phyloP scores from a whole-genome alignment of 2,113 vertebrate species.

The Eulemur rufifrons region DNA sequence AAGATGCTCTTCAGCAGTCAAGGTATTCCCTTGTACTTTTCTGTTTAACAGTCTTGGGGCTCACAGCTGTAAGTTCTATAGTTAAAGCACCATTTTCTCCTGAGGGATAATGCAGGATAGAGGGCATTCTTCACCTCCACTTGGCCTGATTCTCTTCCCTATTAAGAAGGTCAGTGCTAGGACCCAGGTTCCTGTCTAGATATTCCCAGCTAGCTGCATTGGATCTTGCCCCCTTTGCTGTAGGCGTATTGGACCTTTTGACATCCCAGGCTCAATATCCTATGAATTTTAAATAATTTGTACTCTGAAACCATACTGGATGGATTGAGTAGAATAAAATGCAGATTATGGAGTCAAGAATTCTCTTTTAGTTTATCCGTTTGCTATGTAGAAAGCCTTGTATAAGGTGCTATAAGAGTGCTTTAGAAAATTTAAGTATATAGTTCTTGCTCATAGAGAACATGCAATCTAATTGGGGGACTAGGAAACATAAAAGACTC shows the following conservation, averaged over 20 bases:
- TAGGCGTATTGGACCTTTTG: neutral
- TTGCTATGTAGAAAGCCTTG: neutral
- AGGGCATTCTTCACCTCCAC: neutral
- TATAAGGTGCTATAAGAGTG: neutral
- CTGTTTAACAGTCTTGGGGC: neutral
- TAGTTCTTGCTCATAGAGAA: neutral
- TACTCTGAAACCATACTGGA: neutral
- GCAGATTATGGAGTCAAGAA: neutral
- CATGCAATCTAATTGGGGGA: neutral
- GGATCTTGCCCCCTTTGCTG: neutral
- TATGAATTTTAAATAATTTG: slow-evolving; percentile 26
- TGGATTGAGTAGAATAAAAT: neutral
- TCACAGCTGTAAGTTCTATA: neutral
- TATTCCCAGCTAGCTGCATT: neutral
- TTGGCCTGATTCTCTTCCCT: neutral
- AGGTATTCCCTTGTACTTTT: neutral
- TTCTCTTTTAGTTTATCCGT: neutral
- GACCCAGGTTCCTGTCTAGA: neutral
- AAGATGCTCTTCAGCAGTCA: neutral
- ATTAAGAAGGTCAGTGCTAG: neutral
- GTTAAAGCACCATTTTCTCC: neutral
- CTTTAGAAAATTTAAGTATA: neutral
- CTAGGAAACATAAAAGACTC: neutral
- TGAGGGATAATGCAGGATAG: neutral
- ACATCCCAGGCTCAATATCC: neutral